Base-by-base conservation (phyloP, 2,888 invertebrate species). In the Perithous albicinctus region DNA sequence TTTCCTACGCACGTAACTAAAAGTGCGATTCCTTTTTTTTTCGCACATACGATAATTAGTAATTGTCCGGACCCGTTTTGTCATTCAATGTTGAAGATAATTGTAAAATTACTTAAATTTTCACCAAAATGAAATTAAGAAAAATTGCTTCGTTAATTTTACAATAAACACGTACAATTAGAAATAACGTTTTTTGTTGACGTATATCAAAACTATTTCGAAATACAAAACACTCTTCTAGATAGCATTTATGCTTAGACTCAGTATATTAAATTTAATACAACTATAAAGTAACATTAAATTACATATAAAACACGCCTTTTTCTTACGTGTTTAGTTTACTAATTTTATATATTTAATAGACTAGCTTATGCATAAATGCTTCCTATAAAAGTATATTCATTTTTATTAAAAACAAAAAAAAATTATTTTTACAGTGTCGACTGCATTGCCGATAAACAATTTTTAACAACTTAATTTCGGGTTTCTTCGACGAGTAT, bases 1-100 rank as follows among this genome's bases (percentile, higher is more conserved):
- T 75, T 51, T 81, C 69, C 63, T 82, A 76, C 73, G 64, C 66
- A 23, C 46, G n/a, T n/a, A 64, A 64, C 12, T 23, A 23, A 18
- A 26, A 8, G 26, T 43, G 43, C 43, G 64, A 51, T 23, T 12
- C 20, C n/a, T n/a, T n/a, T n/a, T n/a, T n/a, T n/a, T n/a, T 51
- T 51, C 23, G 23, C 10, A 10, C 51, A 12, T 8, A 23, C 12
- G 51, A 51, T 8, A 23, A n/a, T 3, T 20, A 2, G 1, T 20
- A 51, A 51, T 10, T 23, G 8, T 51, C 8, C 23, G 20, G 48
- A 48, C 18, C 48, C 20, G 1, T 48, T 20, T 12, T 48, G 7
- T 1, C 4, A 7, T 20, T 7, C 7, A 18, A 51, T 29, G 20
- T 51, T 23, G 48, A 7, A 8, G 23, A 51, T 51, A 51, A 51